Evolutionary conservation across 2,113 vertebrate species (phyloP), one percentile per base, ranked within the genome.

Genomic region (Epinephelus fuscoguttatus): DNA sequence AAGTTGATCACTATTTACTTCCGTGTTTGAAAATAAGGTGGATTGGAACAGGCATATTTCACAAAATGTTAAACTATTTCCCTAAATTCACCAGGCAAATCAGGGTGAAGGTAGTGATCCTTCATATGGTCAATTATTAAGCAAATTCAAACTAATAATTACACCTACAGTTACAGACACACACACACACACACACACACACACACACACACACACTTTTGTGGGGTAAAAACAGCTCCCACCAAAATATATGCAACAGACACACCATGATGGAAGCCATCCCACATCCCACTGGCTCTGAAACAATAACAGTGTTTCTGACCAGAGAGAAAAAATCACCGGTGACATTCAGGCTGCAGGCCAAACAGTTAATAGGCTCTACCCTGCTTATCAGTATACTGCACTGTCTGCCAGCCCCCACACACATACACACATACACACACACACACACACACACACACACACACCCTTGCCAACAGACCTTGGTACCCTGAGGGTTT

Each of bases 311-410:
- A 62, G 21, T 61, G 56, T 59, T 76, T 83, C 67, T 76, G 67
- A 71, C 70, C 63, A 79, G 66, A 19, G 47, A 80, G 40, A 52
- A 69, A 84, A 85, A 83, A 81, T 74, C 62, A 70, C 74, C 47
- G 17, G 73, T 85, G 71, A 74, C 80, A 87, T 76, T 82, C 72
- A 82, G 70, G 86, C 84, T 85, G 59, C 62, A 81, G 66, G 86
- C 84, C 81, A 87, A 84, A 81, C 62, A 74, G 79, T 78, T 90
- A 85, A 90, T 83, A 82, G 80, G 84, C 75, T 88, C 67, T 85
- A 75, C 70, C 69, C 66, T 81, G 76, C 88, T 92, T 90, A 92
- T 92, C 82, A 77, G 84, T 81, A 55, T 9, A 80, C 78, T 64
- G 56, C 85, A 85, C 75, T 72, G 75, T 82, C 72, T 87, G 52